Evolutionary conservation across 2,797 vertebrate species (phyloP).

Genomic region (Melanitta fusca): DNA sequence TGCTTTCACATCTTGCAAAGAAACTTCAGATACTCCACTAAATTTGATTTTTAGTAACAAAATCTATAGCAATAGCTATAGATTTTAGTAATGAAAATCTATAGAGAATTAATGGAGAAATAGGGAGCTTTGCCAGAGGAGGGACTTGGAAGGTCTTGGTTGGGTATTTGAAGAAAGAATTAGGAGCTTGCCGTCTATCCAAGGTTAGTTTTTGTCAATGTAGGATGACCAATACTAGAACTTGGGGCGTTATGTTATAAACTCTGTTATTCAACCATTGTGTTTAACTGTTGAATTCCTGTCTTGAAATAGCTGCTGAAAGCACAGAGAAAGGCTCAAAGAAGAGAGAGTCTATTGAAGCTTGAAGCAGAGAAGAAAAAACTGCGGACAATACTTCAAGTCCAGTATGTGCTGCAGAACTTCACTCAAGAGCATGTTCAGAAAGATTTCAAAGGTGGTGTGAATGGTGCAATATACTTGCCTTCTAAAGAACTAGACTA

Average conservation of each 20-base stretch:
- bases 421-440: conserved; percentile 88
- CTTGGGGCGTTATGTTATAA: neutral
- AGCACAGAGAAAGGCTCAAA: conserved; percentile 87
- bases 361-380: conserved; percentile 87
- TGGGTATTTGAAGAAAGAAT: neutral
- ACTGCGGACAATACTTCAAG: conserved; percentile 87
- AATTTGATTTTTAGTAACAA: too few species aligned
- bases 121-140: neutral
- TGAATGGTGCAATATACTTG: conserved; percentile 85
- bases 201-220: neutral
- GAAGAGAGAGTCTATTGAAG: conserved; percentile 84
- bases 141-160: neutral
- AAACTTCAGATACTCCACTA: neutral
- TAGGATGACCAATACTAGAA: neutral
- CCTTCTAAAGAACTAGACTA: conserved; percentile 85
- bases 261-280: neutral
- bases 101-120: neutral
- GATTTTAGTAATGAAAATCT: neutral
- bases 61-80: too few species aligned
- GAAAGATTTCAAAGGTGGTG: conserved; percentile 85
- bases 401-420: conserved; percentile 89
- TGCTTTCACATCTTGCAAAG: neutral
- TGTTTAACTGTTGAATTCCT: neutral
- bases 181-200: neutral
- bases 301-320: conserved; percentile 85